Conservation (phyloP, 2,888 invertebrate species). For the Erebia epiphron region DNA sequence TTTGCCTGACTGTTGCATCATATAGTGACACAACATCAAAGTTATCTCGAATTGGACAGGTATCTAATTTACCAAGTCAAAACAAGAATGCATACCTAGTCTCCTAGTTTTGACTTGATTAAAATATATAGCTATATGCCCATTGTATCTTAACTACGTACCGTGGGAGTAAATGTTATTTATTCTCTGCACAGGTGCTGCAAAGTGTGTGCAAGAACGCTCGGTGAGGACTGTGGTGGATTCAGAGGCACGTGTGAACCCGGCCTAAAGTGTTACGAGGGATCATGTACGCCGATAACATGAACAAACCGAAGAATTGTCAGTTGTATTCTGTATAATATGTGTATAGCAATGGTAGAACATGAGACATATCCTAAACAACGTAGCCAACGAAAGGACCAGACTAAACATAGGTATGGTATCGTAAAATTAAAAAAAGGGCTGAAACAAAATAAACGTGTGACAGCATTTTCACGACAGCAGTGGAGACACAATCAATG, state of each 20-base stretch:
- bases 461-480: too few species aligned
- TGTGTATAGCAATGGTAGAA: constrained; percentile 70
- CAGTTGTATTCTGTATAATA: constrained; percentile 61
- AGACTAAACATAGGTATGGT: constrained; percentile 44
- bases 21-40: too few species aligned
- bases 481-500: too few species aligned
- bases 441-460: too few species aligned
- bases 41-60: too few species aligned
- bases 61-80: too few species aligned
- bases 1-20: too few species aligned
- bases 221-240: constrained; percentile 94
- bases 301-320: constrained; percentile 53
- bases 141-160: neutral
- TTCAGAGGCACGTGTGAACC: constrained; percentile 95
- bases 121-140: neutral
- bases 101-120: too few species aligned
- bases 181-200: constrained; percentile 87
- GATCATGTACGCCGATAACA: constrained; percentile 71
- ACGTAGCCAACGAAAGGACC: constrained; percentile 70
- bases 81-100: too few species aligned
- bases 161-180: neutral
- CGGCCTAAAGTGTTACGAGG: constrained; percentile 85
- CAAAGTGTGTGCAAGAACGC: constrained; percentile 93
- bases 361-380: constrained; percentile 72
- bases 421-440: constrained; percentile 29